Conservation (phyloP, 1,140 invertebrate genomes). For the Drosophila kohkoa region DNA sequence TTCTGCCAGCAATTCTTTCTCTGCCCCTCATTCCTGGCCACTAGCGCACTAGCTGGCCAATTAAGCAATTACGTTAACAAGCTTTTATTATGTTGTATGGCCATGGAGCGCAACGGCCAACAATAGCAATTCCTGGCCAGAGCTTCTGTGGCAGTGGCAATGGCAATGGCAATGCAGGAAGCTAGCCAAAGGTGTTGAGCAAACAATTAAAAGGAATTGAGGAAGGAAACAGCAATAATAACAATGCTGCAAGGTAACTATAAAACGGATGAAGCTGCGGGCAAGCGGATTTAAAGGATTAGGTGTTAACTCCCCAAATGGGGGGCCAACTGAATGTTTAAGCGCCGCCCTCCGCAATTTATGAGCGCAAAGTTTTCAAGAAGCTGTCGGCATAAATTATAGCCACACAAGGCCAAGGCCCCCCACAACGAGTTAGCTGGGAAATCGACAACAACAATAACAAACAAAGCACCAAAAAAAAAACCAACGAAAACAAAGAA, state of each 20-base stretch:
- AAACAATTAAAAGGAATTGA: slow-evolving; percentile 71
- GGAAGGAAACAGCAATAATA: slow-evolving; percentile 30
- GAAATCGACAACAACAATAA: background rate
- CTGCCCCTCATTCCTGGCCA: background rate
- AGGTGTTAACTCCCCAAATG: slow-evolving; percentile 42
- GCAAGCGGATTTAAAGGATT: slow-evolving; percentile 66
- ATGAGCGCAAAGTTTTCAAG: slow-evolving; percentile 54
- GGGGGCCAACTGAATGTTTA: slow-evolving; percentile 5
- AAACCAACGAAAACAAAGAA: slow-evolving; percentile 14
- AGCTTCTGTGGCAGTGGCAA: background rate
- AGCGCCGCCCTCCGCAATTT: slow-evolving; percentile 44
- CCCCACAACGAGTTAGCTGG: slow-evolving; percentile 14
- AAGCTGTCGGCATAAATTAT: slow-evolving; percentile 60
- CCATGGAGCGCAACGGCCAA: slow-evolving; percentile 30
- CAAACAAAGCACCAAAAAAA: background rate
- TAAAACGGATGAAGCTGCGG: slow-evolving; percentile 12
- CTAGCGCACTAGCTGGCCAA: slow-evolving; percentile 50
- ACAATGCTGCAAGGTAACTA: slow-evolving; percentile 1
- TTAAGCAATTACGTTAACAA: slow-evolving; percentile 82
- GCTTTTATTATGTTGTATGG: slow-evolving; percentile 76
- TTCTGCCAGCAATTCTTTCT: slow-evolving; percentile 4
- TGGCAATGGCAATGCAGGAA: slow-evolving; percentile 27
- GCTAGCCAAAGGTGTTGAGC: slow-evolving; percentile 68
- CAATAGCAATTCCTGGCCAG: slow-evolving; percentile 22
- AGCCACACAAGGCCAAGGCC: slow-evolving; percentile 44